Base-by-base conservation (phyloP, 2,113 vertebrate species). In the Sarotherodon lohbergeri region DNA sequence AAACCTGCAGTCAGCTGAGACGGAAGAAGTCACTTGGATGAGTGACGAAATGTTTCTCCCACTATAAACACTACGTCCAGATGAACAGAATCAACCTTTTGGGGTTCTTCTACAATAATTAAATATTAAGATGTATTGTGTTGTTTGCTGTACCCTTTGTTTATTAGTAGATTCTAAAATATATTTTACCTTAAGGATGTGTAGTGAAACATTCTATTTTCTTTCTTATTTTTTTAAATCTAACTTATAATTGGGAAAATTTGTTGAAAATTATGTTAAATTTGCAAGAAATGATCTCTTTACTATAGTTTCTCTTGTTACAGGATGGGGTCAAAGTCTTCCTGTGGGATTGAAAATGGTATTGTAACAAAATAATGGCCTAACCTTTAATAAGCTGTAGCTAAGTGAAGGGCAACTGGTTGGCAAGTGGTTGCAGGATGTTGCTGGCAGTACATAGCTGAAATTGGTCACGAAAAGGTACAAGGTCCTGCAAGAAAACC, bases 1-100 rank as follows among this genome's bases (percentile, higher is more conserved):
- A 59, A 59, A 59, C 57, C 27, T 0, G 56, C 56, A 59, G 56
- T 59, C 56, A 59, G 56, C 7, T 59, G 27, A 59, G 56, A 59
- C 3, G 29, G 56, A 5, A 59, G 27, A 32, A 59, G 27, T 59
- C 57, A 59, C 56, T 32, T 59, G 57, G 0, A 59, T 59, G 27
- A 59, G 8, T 1, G 27, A 32, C 0, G 8, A 59, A 32, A 59
- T 0, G 27, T 32, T 59, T 32, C 56, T 32, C 13, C 56, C 3
- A 3, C 56, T 55, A 5, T 17, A 32, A 59, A 59, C 4, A 7
- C 56, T 29, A 5, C 2, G 2, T 59, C 57, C 27, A 59, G 14
- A 17, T 32, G 14, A 59, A 32, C 57, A 59, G 7, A 59, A 59
- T 59, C 27, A 32, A 0, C 4, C 14, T 59, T 59, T 59, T 59